Conservation (phyloP, 2,113 vertebrate species). For the Dasyprocta punctata region DNA sequence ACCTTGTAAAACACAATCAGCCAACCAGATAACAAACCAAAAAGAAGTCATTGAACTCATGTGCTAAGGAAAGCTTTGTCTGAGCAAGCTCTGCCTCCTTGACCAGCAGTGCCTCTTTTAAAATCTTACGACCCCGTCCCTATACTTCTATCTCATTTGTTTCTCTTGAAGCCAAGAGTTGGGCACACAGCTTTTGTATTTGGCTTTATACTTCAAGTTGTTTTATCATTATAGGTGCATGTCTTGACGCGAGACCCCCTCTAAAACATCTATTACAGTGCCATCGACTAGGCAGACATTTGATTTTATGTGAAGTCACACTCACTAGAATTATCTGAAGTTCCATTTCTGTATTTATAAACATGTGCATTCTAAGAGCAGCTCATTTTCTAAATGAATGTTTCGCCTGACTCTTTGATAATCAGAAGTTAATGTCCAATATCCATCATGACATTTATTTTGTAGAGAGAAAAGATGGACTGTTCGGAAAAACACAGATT, state of each 20-base stretch:
- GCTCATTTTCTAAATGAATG: slow-evolving; percentile 49
- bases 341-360: slow-evolving; percentile 45
- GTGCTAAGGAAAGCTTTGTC: background rate
- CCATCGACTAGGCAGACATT: slow-evolving; percentile 11
- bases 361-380: slow-evolving; percentile 3
- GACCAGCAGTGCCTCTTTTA: background rate
- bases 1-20: slow-evolving; percentile 28
- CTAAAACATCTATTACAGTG: background rate
- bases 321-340: background rate
- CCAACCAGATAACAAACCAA: slow-evolving; percentile 22
- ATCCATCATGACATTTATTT: slow-evolving; percentile 25
- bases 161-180: slow-evolving; percentile 34
- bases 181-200: slow-evolving; percentile 42
- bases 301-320: background rate
- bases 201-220: slow-evolving; percentile 44
- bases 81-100: background rate
- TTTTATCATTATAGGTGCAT: slow-evolving; percentile 47
- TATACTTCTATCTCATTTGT: background rate
- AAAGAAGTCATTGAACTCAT: slow-evolving; percentile 9
- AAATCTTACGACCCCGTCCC: background rate
- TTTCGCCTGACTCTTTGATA: slow-evolving; percentile 25
- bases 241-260: background rate
- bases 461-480: slow-evolving; percentile 17
- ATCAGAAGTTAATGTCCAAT: slow-evolving; percentile 35
- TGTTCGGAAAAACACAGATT: slow-evolving; percentile 12